Evolutionary conservation across 1,140 invertebrate species (phyloP).

Genomic region (Pararge aegeria): DNA sequence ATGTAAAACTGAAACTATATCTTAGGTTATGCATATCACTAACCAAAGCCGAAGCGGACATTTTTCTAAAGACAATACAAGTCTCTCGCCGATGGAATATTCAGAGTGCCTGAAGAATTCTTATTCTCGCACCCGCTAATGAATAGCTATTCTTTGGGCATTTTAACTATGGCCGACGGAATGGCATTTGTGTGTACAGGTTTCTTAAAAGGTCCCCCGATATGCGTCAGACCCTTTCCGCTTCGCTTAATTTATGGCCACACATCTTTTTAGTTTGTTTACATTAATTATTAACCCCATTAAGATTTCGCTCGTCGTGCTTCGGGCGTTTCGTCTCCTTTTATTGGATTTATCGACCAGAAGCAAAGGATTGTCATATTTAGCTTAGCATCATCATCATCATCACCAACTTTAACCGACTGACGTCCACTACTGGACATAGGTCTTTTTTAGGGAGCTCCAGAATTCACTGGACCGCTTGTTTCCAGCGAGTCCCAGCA

Average conservation of each 20-base stretch:
- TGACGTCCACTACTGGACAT: no score
- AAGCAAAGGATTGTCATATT: no score
- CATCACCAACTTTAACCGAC: no score
- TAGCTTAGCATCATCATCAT: no score
- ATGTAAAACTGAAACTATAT: neutral
- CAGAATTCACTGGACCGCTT: no score
- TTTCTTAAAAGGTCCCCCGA: constrained; percentile 75
- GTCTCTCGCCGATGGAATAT: constrained; percentile 66
- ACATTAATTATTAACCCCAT: constrained; percentile 68
- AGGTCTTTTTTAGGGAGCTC: no score
- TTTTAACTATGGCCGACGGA: constrained; percentile 76
- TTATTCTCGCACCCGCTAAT: constrained; percentile 78
- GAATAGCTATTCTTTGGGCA: constrained; percentile 78
- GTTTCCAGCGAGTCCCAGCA: no score
- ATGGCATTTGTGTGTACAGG: constrained; percentile 76
- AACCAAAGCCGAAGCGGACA: constrained; percentile 45
- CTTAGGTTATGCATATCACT: neutral
- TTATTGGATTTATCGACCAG: neutral
- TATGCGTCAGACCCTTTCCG: constrained; percentile 72
- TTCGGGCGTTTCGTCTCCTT: constrained; percentile 8
- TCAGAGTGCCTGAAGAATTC: constrained; percentile 73
- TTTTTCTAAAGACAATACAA: constrained; percentile 78
- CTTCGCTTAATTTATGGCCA: constrained; percentile 71
- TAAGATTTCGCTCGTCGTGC: constrained; percentile 50
- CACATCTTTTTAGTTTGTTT: constrained; percentile 66